Evolutionary conservation across 2,113 vertebrate genomes (phyloP).

Genomic region (Myrmecobius fasciatus): DNA sequence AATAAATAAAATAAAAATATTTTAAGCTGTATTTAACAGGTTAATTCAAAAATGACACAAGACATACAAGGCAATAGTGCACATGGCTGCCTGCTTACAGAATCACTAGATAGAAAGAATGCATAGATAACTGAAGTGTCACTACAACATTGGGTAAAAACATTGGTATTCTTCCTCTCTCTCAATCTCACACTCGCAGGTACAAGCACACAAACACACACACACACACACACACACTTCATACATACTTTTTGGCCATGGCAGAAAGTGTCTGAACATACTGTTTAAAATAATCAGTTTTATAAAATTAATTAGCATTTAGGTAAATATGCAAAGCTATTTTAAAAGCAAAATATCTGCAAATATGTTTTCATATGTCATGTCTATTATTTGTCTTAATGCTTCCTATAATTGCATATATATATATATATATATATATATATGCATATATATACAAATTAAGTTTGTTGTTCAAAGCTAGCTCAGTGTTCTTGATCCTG

Average conservation of each 20-base stretch:
- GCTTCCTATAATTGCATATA: slow-evolving; percentile 55
- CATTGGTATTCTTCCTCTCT: slow-evolving; percentile 77
- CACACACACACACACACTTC: slow-evolving; percentile 56
- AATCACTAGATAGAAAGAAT: slow-evolving; percentile 89
- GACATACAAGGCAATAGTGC: slow-evolving; percentile 89
- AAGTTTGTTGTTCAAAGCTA: slow-evolving; percentile 68
- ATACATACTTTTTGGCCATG: slow-evolving; percentile 91
- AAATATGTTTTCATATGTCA: slow-evolving; percentile 71
- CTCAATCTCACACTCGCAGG: neutral
- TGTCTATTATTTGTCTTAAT: slow-evolving; percentile 68
- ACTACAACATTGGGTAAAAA: slow-evolving; percentile 76
- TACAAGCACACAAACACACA: neutral
- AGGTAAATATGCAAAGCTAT: slow-evolving; percentile 73
- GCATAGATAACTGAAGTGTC: slow-evolving; percentile 93
- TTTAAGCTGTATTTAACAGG: slow-evolving; percentile 90
- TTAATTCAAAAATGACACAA: slow-evolving; percentile 85
- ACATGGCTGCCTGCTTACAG: slow-evolving; percentile 82
- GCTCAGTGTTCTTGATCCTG: slow-evolving; percentile 42
- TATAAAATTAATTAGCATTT: slow-evolving; percentile 76
- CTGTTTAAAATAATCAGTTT: slow-evolving; percentile 71
- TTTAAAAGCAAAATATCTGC: slow-evolving; percentile 72
- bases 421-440: neutral
- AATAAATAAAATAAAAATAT: slow-evolving; percentile 99
- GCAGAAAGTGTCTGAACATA: slow-evolving; percentile 82
- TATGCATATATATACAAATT: slow-evolving; percentile 53